Base-by-base conservation (phyloP, 2,113 vertebrate genomes). In the Synodontis membranacea region DNA sequence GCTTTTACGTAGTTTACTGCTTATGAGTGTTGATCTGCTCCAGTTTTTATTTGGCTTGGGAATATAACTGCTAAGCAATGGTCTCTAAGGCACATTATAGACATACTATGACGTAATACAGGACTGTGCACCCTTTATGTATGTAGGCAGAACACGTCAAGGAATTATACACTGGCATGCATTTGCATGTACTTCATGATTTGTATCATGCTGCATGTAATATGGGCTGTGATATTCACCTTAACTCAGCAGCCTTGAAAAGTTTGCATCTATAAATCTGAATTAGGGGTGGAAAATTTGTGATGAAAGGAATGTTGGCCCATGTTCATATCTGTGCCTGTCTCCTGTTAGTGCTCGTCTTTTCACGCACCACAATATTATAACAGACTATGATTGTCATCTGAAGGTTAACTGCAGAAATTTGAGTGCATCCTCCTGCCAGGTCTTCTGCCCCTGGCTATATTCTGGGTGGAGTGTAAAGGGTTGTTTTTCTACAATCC, bases 391-490 rank as follows among this genome's bases (percentile, higher is more conserved):
- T 34, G 37, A 74, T 19, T 74, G 58, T 70, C 25, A 48, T 44
- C 23, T 25, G 7, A 70, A 21, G 21, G 48, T 15, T 86, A 80
- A 52, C 39, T 80, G 56, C 31, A 42, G 34, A 70, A 68, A 21
- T 44, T 48, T n/a, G 17, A 84, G 37, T 60, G n/a, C 80, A 66
- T 56, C 74, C 37, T 80, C 6, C 56, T 83, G 89, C 48, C 86
- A 87, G 80, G 78, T 88, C 66, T 54, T 72, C 80, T 88, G 89
- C 85, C 80, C 37, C 42, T 28, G n/a, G 83, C 87, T 87, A 90
- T 85, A 17, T 62, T 60, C 12, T 74, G 83, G 82, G 83, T 52
- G 85, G 83, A 80, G 86, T 68, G 64, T 34, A 78, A 58, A 58
- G 12, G 88, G 68, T 68, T 86, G 70, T 72, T 54, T 34, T 80